Evolutionary conservation across 2,888 invertebrate species (phyloP), one percentile per base, ranked within the genome.

Genomic region (Marasmarcha lunaedactyla): DNA sequence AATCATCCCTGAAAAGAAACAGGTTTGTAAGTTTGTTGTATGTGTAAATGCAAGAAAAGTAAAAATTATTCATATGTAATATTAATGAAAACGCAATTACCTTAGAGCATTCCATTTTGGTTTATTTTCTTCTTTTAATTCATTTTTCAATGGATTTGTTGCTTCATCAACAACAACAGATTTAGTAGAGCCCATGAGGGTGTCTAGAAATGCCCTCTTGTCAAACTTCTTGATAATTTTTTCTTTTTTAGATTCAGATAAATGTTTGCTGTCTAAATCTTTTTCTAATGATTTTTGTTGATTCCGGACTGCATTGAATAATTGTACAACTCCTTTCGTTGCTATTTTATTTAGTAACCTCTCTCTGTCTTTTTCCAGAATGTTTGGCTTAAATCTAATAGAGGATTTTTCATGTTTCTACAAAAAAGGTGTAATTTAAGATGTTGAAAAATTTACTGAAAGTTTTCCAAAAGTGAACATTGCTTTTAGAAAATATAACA

Each of bases 281-380:
- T 85, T 86, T 35, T 89, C 87, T 37, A 95, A 73, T 40, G 89
- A 87, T 63, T 89, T 92, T 67, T 96, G 95, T 66, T 96, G 95
- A 51, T 90, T 87, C 54, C 88, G 88, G 0, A 97, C 95, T 25
- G 94, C 93, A 85, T 97, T 97, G 57, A 96, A 97, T 46, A 97
- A 77, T 62, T 96, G 95, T 0, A 97, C 95, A 1, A 96, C 95
- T 57, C 96, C 97, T 65, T 92, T 93, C 27, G 95, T 96, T 7
- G 95, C 95, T 54, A 95, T 92, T 85, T 91, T 94, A 26, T 90
- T 81, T 36, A 97, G 68, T 41, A 86, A 76, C 51, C 88, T 87
- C 69, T 97, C 96, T 48, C 90, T 86, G 40, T 92, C 92, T 53
- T 88, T 89, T 50, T 95, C 92, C 48, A 89, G 69, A 48, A 89